phyloP scores from a whole-genome alignment of 1,140 invertebrate genomes.

The Drosophila prosaltans region DNA sequence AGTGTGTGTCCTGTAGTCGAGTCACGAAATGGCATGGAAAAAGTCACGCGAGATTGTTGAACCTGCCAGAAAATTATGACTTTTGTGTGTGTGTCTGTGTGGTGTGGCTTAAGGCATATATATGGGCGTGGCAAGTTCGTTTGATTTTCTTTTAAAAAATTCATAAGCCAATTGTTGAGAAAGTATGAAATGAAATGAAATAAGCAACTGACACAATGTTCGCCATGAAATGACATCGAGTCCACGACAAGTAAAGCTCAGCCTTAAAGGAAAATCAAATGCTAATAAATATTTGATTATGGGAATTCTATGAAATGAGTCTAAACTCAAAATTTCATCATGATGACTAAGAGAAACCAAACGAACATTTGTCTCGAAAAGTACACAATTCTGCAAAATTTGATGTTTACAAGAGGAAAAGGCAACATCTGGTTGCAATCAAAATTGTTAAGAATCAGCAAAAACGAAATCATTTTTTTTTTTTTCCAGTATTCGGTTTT shows the following conservation, averaged over 20 bases:
- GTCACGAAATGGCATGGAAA: conserved; percentile 69
- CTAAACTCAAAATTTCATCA: background rate
- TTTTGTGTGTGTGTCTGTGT: conserved; percentile 27
- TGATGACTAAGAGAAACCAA: background rate
- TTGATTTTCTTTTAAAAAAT: conserved; percentile 75
- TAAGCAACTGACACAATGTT: conserved; percentile 43
- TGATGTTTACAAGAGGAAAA: conserved; percentile 6
- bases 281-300: background rate
- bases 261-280: background rate
- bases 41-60: conserved; percentile 73
- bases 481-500: conserved; percentile 1
- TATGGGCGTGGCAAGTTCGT: conserved; percentile 41
- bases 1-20: conserved; percentile 55
- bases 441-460: background rate
- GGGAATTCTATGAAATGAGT: background rate
- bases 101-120: conserved; percentile 19
- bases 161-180: conserved; percentile 66
- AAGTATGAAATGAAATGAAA: conserved; percentile 56
- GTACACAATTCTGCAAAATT: background rate
- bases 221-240: background rate
- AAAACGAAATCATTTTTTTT: conserved; percentile 18
- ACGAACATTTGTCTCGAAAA: background rate
- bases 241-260: background rate
- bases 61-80: conserved; percentile 73
- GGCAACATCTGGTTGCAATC: conserved; percentile 24